These are phyloP conservation scores for Entosphenus tridentatus DNA, from an alignment of 2,113 vertebrate genomes.

Conservation along the genomic window DNA sequence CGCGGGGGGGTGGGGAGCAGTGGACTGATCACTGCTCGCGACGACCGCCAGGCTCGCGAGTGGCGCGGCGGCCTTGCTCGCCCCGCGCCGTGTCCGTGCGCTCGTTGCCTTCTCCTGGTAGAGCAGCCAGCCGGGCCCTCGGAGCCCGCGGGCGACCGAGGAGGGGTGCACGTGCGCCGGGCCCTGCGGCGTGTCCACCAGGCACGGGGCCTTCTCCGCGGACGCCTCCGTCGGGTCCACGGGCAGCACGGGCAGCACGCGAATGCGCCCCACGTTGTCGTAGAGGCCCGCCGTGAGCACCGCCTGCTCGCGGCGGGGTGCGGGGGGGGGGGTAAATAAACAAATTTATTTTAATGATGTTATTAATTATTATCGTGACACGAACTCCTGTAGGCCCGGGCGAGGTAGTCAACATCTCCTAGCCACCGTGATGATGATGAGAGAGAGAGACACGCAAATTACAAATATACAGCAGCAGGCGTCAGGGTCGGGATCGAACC, in stretches of 20 bases:
- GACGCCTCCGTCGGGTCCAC: conserved; percentile 57
- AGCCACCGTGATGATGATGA: too few relatives aligned
- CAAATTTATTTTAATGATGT: not conserved
- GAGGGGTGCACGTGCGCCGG: conserved; percentile 76
- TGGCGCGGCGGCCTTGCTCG: too few relatives aligned
- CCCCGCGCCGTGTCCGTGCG: too few relatives aligned
- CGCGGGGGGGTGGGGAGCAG: too few relatives aligned
- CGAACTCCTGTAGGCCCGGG: not conserved
- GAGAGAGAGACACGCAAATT: too few relatives aligned
- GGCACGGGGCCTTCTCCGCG: conserved; percentile 46
- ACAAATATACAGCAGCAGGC: too few relatives aligned
- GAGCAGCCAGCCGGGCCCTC: conserved; percentile 67
- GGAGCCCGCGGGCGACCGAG: conserved; percentile 67
- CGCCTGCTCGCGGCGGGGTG: conserved; percentile 22
- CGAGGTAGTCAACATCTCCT: too few relatives aligned
- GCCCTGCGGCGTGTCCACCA: conserved; percentile 68
- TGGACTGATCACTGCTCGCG: too few relatives aligned
- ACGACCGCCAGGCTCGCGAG: too few relatives aligned
- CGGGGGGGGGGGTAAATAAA: not conserved
- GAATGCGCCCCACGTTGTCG: conserved; percentile 55
- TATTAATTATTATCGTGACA: not conserved
- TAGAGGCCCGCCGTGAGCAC: conserved; percentile 71
- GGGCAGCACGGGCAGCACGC: conserved; percentile 30
- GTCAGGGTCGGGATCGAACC: too few relatives aligned
- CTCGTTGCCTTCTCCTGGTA: conserved; percentile 71